Evolutionary conservation across 2,797 vertebrate species (phyloP).

Genomic region (Microchirus variegatus): DNA sequence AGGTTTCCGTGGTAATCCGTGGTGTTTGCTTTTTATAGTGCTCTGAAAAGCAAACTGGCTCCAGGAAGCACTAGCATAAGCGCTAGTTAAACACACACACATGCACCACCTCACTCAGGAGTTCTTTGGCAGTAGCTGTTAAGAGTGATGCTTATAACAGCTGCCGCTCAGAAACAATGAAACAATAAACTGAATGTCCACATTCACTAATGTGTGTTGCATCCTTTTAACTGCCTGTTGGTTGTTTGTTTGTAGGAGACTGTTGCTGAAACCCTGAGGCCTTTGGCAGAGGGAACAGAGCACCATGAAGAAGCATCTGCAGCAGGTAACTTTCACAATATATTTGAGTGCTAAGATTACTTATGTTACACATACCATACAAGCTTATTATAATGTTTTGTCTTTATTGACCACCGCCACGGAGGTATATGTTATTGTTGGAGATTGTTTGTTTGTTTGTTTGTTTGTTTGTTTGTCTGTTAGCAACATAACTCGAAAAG

Average conservation of each 20-base stretch:
- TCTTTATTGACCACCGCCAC: no score
- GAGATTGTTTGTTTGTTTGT: no score
- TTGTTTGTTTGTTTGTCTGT: no score
- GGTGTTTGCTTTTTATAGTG: slow-evolving; percentile 9
- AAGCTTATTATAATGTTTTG: neutral
- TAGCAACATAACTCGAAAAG: no score
- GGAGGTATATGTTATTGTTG: no score
- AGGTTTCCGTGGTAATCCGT: slow-evolving; percentile 43
- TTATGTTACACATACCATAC: neutral
- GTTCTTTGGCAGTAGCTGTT: neutral
- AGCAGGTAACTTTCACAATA: slow-evolving; percentile 49
- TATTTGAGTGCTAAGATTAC: neutral
- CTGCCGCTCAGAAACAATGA: neutral
- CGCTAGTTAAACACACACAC: neutral
- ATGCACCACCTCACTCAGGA: neutral
- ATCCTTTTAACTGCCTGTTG: slow-evolving; percentile 1
- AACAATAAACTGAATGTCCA: neutral
- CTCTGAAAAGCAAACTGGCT: slow-evolving; percentile 3
- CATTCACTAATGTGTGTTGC: neutral
- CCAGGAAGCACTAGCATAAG: neutral
- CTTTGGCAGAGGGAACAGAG: slow-evolving; percentile 57
- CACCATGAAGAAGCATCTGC: slow-evolving; percentile 51
- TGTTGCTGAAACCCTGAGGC: slow-evolving; percentile 70
- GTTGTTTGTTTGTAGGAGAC: slow-evolving; percentile 60
- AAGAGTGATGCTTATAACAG: neutral